Evolutionary conservation across 2,888 invertebrate genomes (phyloP), one percentile per base, ranked within the genome.

Genomic region (Folsomia manolachei): DNA sequence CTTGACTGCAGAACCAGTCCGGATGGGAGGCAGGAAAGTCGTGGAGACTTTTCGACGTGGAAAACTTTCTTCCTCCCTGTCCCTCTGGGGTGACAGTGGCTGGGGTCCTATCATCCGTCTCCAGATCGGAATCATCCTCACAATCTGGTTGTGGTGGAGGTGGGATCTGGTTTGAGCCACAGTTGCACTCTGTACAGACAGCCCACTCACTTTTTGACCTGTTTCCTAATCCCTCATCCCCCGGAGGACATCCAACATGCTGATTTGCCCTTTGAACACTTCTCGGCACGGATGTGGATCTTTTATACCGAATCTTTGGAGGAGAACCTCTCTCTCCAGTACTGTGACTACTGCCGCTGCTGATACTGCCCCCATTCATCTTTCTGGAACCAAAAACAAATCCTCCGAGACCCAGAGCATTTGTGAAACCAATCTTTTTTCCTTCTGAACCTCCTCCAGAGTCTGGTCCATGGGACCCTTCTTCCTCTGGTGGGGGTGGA

Each of bases 121-220:
- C 74, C 18, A 74, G 72, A 27, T 77, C 79, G 0, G 79, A 78
- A 60, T 79, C 78, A 39, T 75, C 77, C 23, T 75, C 70, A 18
- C 64, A 26, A 19, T 70, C 23, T 7, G 23, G 19, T 51, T 69
- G 70, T 69, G 61, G 51, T 73, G 65, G 51, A 14, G 56, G 19
- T 27, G 27, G 9, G 60, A 27, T 21, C 60, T 68, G 27, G 19
- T 68, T 26, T n/a, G n/a, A n/a, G 23, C 66, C 67, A 67, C 74
- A 74, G 26, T 74, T 74, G 25, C 74, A 74, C 21, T 66, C 70
- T 25, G 65, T 69, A 61, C 76, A 75, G n/a, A 77, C 75, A 19
- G 76, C 51, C 77, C 77, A 78, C n/a, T 77, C 75, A 51, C 77
- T 77, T 63, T 79, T 78, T 2, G 78, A 78, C 25, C 77, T 69